Conservation (phyloP, 1,140 invertebrate species). For the Eciton burchellii region DNA sequence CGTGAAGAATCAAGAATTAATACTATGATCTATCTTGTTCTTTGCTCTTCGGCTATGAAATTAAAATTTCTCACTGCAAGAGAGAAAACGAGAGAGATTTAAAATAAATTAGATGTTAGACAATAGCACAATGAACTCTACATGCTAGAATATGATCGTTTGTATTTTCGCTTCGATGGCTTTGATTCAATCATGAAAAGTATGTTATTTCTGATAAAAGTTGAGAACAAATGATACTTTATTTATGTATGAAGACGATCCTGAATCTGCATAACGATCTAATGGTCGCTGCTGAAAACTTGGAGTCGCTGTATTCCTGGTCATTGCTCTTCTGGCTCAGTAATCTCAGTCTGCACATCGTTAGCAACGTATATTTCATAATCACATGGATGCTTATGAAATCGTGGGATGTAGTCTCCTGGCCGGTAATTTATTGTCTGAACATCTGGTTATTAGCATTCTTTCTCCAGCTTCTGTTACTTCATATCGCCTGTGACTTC, state of each 20-base stretch:
- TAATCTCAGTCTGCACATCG: constrained; percentile 76
- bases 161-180: too few relatives aligned
- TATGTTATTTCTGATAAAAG: too few relatives aligned
- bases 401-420: background rate
- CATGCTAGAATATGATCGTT: background rate
- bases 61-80: too few relatives aligned
- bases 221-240: background rate
- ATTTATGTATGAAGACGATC: constrained; percentile 73
- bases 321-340: constrained; percentile 77
- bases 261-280: constrained; percentile 77
- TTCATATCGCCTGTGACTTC: constrained; percentile 77
- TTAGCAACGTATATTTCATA: constrained; percentile 78
- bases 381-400: constrained; percentile 43
- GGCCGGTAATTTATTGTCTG: constrained; percentile 68
- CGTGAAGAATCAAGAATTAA: background rate
- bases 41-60: too few relatives aligned
- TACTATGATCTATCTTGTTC: too few relatives aligned
- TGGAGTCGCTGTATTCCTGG: constrained; percentile 75
- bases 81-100: too few relatives aligned
- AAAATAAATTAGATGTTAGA: too few relatives aligned
- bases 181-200: too few relatives aligned
- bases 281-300: constrained; percentile 74
- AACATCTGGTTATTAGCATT: constrained; percentile 73
- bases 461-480: constrained; percentile 73
- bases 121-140: constrained; percentile 14